Conservation (phyloP, 2,888 invertebrate species). For the Periphyllus acericola region DNA sequence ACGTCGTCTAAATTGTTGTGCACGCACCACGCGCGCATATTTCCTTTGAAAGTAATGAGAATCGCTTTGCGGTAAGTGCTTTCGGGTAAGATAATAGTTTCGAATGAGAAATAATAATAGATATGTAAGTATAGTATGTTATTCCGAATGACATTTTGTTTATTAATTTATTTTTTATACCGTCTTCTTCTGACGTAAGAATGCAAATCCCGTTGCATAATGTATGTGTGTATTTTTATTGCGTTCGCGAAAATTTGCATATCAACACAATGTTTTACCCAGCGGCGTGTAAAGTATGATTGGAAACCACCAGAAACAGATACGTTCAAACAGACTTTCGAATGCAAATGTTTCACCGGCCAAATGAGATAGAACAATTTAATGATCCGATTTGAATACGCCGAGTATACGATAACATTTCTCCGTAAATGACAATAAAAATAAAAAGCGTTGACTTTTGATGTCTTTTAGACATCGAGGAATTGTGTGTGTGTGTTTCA, state of each 20-base stretch:
- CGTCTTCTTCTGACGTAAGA: not conserved
- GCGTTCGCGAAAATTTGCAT: slow-evolving; percentile 32
- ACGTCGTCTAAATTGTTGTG: not conserved
- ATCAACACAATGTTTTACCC: no score
- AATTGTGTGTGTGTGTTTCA: not conserved
- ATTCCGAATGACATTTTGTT: not conserved
- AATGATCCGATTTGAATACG: slow-evolving; percentile 29
- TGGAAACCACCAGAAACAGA: slow-evolving; percentile 5
- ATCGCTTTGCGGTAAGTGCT: not conserved
- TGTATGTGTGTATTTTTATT: not conserved
- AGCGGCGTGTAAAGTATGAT: slow-evolving; percentile 18
- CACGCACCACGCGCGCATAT: not conserved
- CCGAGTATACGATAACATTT: not conserved
- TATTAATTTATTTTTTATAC: not conserved
- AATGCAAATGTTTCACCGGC: slow-evolving; percentile 20
- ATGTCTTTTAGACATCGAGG: not conserved
- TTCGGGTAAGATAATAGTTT: not conserved
- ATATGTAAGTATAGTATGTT: not conserved
- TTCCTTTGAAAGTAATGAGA: not conserved
- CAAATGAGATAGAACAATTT: slow-evolving; percentile 31
- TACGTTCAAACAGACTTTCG: not conserved
- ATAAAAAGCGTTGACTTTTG: no score
- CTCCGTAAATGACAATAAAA: not conserved
- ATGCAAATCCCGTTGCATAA: not conserved
- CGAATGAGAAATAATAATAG: not conserved